A percentile compares a stretch with the other conserved stretches of the same genome.
phyloP scores from a whole-genome alignment of 2,113 vertebrate genomes.

The Zapornia atra region DNA sequence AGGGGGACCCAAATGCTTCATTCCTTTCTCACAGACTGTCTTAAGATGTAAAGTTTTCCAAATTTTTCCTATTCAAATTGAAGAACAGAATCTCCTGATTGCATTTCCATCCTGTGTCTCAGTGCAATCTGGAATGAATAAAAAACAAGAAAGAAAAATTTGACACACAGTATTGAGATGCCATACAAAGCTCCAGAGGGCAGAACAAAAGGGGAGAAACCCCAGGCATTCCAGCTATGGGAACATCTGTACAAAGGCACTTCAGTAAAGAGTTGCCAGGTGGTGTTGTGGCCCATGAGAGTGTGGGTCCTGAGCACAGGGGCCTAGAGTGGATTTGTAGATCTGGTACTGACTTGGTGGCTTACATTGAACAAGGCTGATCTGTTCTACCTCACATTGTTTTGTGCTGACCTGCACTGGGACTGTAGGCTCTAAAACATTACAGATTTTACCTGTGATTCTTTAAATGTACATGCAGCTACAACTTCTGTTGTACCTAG shows the following conservation, averaged over 20 bases:
- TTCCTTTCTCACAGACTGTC: background rate
- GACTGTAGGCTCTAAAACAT: background rate
- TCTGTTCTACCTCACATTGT: background rate
- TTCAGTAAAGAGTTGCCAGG: background rate
- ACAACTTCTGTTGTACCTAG: background rate
- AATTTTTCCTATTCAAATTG: background rate
- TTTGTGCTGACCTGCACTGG: background rate
- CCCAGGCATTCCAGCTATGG: constrained; percentile 38
- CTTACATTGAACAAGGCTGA: rapidly evolving
- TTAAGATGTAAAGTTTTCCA: background rate
- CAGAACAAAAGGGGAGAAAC: constrained; percentile 4
- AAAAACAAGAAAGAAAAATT: constrained; percentile 9
- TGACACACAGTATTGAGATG: constrained; percentile 24
- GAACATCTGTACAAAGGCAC: constrained; percentile 8
- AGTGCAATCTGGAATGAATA: constrained; percentile 45
- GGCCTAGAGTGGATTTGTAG: rapidly evolving
- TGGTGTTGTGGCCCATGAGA: background rate
- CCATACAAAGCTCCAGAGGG: constrained; percentile 16
- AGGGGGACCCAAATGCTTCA: background rate
- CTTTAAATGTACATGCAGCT: background rate
- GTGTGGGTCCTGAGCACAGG: background rate
- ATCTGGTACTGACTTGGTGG: background rate
- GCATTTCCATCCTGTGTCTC: background rate
- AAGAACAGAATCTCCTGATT: background rate
- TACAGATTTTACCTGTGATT: background rate